A percentile compares a stretch with the other conserved stretches of the same genome.
Conservation (phyloP, 2,797 vertebrate species). For the Chanos chanos region DNA sequence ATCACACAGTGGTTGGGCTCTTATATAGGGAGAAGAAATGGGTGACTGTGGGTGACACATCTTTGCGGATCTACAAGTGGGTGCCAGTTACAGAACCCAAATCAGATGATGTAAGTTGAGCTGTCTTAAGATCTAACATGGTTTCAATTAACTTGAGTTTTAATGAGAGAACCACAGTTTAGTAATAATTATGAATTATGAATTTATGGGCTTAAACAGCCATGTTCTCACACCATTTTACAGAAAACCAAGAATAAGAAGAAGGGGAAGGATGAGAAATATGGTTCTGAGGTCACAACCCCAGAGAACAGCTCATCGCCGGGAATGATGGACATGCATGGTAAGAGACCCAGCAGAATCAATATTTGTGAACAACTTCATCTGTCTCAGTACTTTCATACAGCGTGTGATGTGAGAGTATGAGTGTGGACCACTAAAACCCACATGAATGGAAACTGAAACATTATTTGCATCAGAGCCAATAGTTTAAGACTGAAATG, state of each 20-base stretch:
- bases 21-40: slow-evolving; percentile 96
- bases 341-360: too few species aligned
- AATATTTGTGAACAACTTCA: too few species aligned
- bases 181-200: neutral
- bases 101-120: slow-evolving; percentile 90
- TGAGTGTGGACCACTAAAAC: too few species aligned
- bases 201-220: too few species aligned
- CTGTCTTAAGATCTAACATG: neutral
- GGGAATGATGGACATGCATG: slow-evolving; percentile 99
- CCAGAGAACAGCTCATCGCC: slow-evolving; percentile 98
- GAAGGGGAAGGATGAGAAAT: slow-evolving; percentile 96
- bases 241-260: slow-evolving; percentile 98
- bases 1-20: too few species aligned
- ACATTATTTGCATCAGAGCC: too few species aligned
- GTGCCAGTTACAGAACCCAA: slow-evolving; percentile 97
- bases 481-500: too few species aligned
- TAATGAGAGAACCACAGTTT: neutral
- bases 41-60: slow-evolving; percentile 98
- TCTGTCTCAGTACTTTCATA: too few species aligned
- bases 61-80: slow-evolving; percentile 99
- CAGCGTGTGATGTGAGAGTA: too few species aligned
- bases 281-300: slow-evolving; percentile 93
- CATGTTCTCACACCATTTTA: slow-evolving; percentile 1
- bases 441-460: too few species aligned
- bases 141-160: neutral